phyloP scores from a whole-genome alignment of 2,888 invertebrate genomes.

The Xanthorhoe spadicearia region DNA sequence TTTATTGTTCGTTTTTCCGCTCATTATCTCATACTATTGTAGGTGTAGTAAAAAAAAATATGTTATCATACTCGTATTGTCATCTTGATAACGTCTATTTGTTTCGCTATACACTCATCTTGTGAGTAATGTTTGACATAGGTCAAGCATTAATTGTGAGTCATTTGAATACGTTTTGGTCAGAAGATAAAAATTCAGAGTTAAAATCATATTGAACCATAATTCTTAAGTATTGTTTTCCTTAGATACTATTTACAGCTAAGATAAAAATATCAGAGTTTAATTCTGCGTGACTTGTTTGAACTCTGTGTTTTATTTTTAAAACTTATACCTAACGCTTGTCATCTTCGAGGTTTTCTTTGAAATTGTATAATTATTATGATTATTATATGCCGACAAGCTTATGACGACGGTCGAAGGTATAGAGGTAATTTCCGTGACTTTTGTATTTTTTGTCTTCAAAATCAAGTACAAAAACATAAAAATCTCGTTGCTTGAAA shows the following conservation, averaged over 20 bases:
- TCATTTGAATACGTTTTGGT: slow-evolving; percentile 9
- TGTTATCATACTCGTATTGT: slow-evolving; percentile 6
- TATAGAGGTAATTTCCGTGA: not conserved
- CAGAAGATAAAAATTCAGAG: slow-evolving; percentile 1
- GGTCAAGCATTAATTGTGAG: slow-evolving; percentile 44
- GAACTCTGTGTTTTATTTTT: not conserved
- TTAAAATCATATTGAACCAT: too few species aligned
- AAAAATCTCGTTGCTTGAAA: not conserved
- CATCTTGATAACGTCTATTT: slow-evolving; percentile 7
- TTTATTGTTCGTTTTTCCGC: not conserved
- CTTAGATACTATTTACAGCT: slow-evolving; percentile 8
- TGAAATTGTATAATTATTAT: not conserved
- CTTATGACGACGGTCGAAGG: not conserved
- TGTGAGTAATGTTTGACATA: slow-evolving; percentile 43
- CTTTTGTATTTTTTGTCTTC: not conserved
- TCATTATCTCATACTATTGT: not conserved
- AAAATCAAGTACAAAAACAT: not conserved
- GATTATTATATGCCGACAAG: not conserved
- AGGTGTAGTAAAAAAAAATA: not conserved
- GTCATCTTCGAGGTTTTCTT: not conserved
- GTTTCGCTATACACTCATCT: slow-evolving; percentile 19
- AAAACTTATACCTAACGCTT: not conserved
- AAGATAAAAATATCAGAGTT: not conserved
- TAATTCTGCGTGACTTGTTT: not conserved
- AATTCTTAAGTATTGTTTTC: too few species aligned